A percentile compares a stretch with the other conserved stretches of the same genome.
Evolutionary conservation across 2,113 vertebrate species (phyloP).

Genomic region (Lethenteron camtschaticum): DNA sequence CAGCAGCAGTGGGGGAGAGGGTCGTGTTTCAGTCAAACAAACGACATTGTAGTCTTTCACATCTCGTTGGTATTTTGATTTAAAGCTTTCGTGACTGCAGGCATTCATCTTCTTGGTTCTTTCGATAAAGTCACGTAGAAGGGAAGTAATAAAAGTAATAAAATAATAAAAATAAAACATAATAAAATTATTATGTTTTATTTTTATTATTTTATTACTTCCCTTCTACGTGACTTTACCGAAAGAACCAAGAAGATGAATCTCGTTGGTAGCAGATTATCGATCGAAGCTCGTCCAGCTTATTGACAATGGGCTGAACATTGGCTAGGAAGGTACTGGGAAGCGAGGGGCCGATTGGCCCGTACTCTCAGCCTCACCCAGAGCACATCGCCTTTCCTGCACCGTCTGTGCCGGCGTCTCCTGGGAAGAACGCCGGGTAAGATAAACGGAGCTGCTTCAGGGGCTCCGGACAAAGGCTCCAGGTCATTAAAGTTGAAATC

Average conservation of each 20-base stretch:
- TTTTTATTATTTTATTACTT: no score
- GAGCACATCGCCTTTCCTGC: neutral
- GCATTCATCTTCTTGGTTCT: no score
- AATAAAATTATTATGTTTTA: no score
- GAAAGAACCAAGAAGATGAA: no score
- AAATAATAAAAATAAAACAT: no score
- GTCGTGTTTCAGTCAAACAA: neutral
- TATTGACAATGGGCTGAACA: neutral
- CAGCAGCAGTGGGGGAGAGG: neutral
- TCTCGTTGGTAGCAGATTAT: neutral
- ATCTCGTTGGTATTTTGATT: neutral
- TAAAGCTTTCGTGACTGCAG: no score
- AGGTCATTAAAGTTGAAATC: no score
- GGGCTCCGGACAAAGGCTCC: no score
- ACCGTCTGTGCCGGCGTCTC: neutral
- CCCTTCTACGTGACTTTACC: no score
- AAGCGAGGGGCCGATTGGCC: neutral
- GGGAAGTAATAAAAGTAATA: no score
- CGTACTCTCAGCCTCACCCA: neutral
- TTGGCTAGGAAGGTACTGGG: neutral
- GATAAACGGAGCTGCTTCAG: no score
- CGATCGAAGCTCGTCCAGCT: neutral
- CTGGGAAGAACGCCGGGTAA: neutral
- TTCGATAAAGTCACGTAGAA: no score
- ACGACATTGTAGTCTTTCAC: neutral